These are phyloP conservation scores for Eurois occulta DNA, from an alignment of 2,888 invertebrate genomes.

Conservation along the genomic window DNA sequence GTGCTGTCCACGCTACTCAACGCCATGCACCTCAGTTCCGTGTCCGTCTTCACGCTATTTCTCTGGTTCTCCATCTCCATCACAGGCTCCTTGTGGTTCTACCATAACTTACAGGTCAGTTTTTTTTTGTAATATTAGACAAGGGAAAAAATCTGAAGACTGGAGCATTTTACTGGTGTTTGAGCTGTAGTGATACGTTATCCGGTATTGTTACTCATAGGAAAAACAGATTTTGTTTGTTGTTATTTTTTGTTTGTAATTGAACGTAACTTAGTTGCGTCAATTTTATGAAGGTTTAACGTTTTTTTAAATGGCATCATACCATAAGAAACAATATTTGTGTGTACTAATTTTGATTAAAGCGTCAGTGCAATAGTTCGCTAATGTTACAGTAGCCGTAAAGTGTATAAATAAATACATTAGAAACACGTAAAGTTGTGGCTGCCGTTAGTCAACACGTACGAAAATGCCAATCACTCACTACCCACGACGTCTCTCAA, in stretches of 20 bases:
- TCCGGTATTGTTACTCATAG: slow-evolving; percentile 10
- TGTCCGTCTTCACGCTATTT: slow-evolving; percentile 95
- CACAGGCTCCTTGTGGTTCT: slow-evolving; percentile 94
- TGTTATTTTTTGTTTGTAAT: too few relatives aligned
- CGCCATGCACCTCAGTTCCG: slow-evolving; percentile 93
- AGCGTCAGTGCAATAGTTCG: slow-evolving; percentile 20
- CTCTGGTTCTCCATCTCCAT: slow-evolving; percentile 94
- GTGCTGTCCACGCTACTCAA: slow-evolving; percentile 93
- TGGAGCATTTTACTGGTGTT: background rate
- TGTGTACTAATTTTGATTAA: slow-evolving; percentile 21
- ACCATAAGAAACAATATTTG: slow-evolving; percentile 20
- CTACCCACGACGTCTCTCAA: slow-evolving; percentile 35
- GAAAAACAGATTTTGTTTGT: slow-evolving; percentile 16
- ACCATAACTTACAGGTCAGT: slow-evolving; percentile 95
- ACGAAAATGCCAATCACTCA: slow-evolving; percentile 45
- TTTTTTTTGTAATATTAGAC: background rate
- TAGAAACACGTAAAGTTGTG: slow-evolving; percentile 48
- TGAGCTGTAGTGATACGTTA: background rate
- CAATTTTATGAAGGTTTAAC: slow-evolving; percentile 11
- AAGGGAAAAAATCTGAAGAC: background rate
- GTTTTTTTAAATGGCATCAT: background rate
- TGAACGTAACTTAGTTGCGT: background rate
- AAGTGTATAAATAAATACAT: slow-evolving; percentile 58
- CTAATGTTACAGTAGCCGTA: slow-evolving; percentile 48
- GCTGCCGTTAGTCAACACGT: slow-evolving; percentile 52